A percentile compares a stretch with the other conserved stretches of the same genome.
Evolutionary conservation across 1,140 invertebrate genomes (phyloP).

Genomic region (Mizuhopecten yessoensis): DNA sequence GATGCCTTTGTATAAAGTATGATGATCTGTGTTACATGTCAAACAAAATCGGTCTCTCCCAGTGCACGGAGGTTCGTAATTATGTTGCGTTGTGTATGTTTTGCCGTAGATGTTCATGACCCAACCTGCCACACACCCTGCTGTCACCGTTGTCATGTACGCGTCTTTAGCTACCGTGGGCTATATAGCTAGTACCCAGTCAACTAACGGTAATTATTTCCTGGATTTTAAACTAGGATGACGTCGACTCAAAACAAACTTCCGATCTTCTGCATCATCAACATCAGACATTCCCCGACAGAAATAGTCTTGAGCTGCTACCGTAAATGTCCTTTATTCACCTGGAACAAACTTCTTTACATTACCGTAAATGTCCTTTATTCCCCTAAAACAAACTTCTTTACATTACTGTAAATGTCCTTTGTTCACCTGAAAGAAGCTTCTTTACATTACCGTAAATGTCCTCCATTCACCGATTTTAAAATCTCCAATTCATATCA

Average conservation of each 20-base stretch:
- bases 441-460: neutral
- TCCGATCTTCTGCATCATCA: constrained; percentile 9
- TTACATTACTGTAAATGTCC: too few relatives aligned
- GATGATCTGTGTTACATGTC: constrained; percentile 18
- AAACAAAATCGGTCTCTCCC: neutral
- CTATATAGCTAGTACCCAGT: neutral
- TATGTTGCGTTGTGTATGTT: neutral
- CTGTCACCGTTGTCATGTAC: neutral
- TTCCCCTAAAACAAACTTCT: too few relatives aligned
- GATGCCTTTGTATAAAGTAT: neutral
- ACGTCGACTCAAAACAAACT: constrained; percentile 10
- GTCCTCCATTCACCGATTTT: too few relatives aligned
- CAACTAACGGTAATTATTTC: constrained; percentile 19
- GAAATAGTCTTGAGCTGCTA: neutral
- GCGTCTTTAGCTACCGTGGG: neutral
- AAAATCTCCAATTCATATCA: too few relatives aligned
- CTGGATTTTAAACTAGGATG: constrained; percentile 7
- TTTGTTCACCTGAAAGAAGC: too few relatives aligned
- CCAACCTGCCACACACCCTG: neutral
- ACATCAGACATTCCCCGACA: neutral
- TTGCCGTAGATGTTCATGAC: neutral
- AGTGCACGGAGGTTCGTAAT: neutral
- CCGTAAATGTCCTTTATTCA: neutral
- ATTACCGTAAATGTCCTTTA: neutral
- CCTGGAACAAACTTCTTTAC: too few relatives aligned